Evolutionary conservation across 2,797 vertebrate species (phyloP), one percentile per base, ranked within the genome.

Genomic region (Myotis pilosus): DNA sequence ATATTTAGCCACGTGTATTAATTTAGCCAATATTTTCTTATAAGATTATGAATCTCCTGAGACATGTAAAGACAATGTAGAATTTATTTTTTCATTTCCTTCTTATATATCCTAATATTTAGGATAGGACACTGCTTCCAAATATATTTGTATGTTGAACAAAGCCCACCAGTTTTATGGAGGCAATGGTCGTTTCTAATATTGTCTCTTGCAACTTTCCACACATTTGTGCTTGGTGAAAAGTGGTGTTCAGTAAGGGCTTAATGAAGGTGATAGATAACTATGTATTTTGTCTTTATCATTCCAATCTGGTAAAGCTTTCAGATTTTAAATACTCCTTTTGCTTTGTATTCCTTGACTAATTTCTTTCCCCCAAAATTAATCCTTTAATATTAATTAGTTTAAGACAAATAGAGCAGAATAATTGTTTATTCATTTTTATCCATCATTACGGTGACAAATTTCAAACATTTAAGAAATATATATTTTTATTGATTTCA

Each of bases 401-500:
- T 83, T 81, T 47, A 88, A 55, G 78, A 72, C 25, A 60, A 41
- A 66, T 13, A 92, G 22, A 66, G 60, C 33, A 64, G 53, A 93
- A 82, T 53, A 81, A 88, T 19, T 57, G 53, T 36, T 87, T 57
- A 87, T 89, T 76, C n/a, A 79, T 92, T 81, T 68, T 81, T 87
- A n/a, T 22, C 13, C 20, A 16, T 82, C 28, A 90, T 5, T 79
- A 23, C 44, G 25, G 8, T 55, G 28, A 85, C 6, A 44, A 78
- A 75, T 66, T 74, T 44, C 41, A 88, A 79, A 92, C 84, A 84
- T 87, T 44, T 23, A 25, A 64, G 25, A 28, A 60, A 60, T 2
- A 60, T 60, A 60, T 60, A 60, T 25, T 60, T 60, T 60, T 60
- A 60, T 60, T 28, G 25, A 60, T 28, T 28, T 60, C 57, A 60